Evolutionary conservation across 2,888 invertebrate species (phyloP), one percentile per base, ranked within the genome.

Genomic region (Eristalinus aeneus): DNA sequence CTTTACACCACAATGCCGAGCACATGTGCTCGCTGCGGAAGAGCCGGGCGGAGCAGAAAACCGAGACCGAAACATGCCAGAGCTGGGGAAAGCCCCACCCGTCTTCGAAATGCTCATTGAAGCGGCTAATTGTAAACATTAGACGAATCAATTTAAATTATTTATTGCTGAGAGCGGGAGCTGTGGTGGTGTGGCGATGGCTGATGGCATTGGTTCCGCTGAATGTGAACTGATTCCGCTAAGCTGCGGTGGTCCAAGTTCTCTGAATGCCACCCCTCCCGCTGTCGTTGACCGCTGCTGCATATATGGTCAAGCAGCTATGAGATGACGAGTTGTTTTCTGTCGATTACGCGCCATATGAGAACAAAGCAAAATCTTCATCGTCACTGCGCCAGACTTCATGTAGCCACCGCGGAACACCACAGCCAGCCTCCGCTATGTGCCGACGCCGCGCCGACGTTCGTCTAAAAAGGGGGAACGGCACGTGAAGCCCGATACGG

Each of bases 51-150:
- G 39, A 39, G n/a, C 10, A 12, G 32, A n/a, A 53, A 61, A 23
- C 10, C 32, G 53, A 11, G 12, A 72, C 53, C 58, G 31, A 58
- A 60, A 16, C 36, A 67, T 46, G 34, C 11, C 9, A 68, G 69
- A 75, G 72, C 67, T 36, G 53, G 54, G 74, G 71, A 67, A 80
- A 73, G 79, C 74, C 74, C 63, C 68, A 60, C 32, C 67, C 10
- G 58, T 54, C 46, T 54, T 34, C 64, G 63, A 58, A 34, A 27
- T 77, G 65, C 60, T 68, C 63, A 78, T 68, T 86, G 73, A 69
- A 78, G 86, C 86, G 74, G 71, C 78, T 86, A 82, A 86, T 86
- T 86, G 86, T 82, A 86, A 86, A 86, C 82, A 86, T 78, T 86
- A 86, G 82, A 77, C 77, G 77, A 86, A 86, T 82, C 86, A 82